Conservation (phyloP, 2,888 invertebrate species). For the Nemotelus nigrinus region DNA sequence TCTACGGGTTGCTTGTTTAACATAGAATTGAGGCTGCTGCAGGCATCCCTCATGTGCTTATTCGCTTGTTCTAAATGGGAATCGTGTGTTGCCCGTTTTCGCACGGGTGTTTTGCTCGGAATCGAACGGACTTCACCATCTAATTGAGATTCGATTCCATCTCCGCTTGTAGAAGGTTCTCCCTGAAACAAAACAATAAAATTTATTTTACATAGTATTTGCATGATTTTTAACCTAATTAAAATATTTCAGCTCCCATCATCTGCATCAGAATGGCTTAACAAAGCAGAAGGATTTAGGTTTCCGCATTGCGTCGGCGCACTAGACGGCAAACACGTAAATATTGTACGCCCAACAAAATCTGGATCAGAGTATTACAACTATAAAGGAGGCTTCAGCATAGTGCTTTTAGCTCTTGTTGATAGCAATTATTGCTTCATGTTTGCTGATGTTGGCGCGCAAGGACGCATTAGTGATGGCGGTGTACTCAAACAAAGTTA, state of each 20-base stretch:
- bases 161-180: no score
- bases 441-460: constrained; percentile 56
- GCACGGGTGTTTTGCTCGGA: no score
- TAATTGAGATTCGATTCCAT: no score
- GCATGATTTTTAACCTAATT: no score
- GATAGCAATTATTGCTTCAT: constrained; percentile 56
- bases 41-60: no score
- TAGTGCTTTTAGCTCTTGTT: constrained; percentile 56
- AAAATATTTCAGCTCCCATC: neutral
- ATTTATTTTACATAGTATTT: no score
- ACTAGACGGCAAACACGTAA: neutral
- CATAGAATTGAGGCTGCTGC: no score
- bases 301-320: constrained; percentile 6
- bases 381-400: constrained; percentile 56
- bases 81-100: no score
- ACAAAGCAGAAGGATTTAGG: neutral
- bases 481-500: constrained; percentile 50
- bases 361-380: constrained; percentile 55
- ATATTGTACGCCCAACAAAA: neutral
- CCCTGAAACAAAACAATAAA: no score
- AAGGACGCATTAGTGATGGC: constrained; percentile 55
- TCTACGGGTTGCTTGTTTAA: no score
- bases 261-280: neutral
- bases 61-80: no score
- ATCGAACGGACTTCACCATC: no score